Percentiles rank a stretch among this genome's conserved stretches.
Conservation (phyloP, 2,888 invertebrate genomes). For the Cerceris rybyensis region DNA sequence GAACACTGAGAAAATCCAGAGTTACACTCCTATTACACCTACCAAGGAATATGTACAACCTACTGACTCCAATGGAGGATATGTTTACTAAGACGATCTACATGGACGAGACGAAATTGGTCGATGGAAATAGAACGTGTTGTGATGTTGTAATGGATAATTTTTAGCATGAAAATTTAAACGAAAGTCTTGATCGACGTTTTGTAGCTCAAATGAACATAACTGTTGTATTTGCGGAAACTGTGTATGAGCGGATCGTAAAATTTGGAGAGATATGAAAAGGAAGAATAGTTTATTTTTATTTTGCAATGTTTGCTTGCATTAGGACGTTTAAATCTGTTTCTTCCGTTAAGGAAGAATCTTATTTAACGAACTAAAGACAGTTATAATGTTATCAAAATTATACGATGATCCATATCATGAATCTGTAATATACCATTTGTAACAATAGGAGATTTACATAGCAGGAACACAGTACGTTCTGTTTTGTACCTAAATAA, state of each 20-base stretch:
- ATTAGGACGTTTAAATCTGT: too few relatives aligned
- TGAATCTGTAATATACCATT: neutral
- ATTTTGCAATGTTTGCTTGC: too few relatives aligned
- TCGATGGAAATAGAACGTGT: neutral
- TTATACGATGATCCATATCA: too few relatives aligned
- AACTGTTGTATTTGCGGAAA: too few relatives aligned
- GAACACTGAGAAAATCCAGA: neutral
- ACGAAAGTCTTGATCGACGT: too few relatives aligned
- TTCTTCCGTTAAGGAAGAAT: too few relatives aligned
- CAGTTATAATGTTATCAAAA: too few relatives aligned
- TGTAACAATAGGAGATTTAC: neutral
- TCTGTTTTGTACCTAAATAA: conserved; percentile 71
- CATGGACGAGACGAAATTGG: neutral
- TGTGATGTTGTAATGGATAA: neutral
- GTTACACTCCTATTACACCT: conserved; percentile 1
- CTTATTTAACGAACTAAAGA: too few relatives aligned
- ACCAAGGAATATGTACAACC: conserved; percentile 61
- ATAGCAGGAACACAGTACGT: neutral
- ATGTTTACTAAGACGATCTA: conserved; percentile 70
- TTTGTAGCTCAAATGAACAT: too few relatives aligned
- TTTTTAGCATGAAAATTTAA: neutral
- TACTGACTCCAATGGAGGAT: conserved; percentile 73
- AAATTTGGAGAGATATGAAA: too few relatives aligned
- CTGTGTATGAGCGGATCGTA: too few relatives aligned
- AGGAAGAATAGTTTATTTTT: too few relatives aligned